Conservation (phyloP, 2,113 vertebrate genomes). For the Fregetta grallaria region DNA sequence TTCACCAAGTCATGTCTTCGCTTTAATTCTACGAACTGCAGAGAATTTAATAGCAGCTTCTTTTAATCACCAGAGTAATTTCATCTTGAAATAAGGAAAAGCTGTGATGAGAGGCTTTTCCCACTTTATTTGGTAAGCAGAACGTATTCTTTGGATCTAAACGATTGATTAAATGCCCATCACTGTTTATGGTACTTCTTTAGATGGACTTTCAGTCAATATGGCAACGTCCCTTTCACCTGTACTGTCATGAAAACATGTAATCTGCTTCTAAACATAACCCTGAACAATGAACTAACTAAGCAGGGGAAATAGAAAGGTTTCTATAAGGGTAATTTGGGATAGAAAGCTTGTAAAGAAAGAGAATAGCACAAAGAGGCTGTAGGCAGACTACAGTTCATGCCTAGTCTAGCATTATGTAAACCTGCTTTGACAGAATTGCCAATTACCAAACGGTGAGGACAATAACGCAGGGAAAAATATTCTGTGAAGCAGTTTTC, state of each 20-base stretch:
- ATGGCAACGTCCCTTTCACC: background rate
- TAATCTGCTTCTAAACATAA: conserved; percentile 35
- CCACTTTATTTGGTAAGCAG: background rate
- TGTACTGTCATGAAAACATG: background rate
- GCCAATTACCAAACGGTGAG: background rate
- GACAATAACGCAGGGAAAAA: background rate
- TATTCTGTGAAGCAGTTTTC: background rate
- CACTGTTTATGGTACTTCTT: background rate
- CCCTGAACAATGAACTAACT: background rate
- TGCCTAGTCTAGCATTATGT: background rate
- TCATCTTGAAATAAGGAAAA: background rate
- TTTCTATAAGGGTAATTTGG: background rate
- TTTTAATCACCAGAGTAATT: background rate
- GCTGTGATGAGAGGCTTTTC: background rate
- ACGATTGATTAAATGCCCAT: background rate
- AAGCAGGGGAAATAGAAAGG: background rate
- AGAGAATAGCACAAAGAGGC: background rate
- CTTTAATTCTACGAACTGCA: background rate
- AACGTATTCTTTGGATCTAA: background rate
- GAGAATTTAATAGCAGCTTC: background rate
- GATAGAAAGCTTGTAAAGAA: background rate
- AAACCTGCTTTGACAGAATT: background rate
- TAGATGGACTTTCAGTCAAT: conserved; percentile 35
- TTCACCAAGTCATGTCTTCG: background rate
- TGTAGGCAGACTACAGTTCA: background rate